Evolutionary conservation across 2,797 vertebrate genomes (phyloP).

Genomic region (Urophycis tenuis): DNA sequence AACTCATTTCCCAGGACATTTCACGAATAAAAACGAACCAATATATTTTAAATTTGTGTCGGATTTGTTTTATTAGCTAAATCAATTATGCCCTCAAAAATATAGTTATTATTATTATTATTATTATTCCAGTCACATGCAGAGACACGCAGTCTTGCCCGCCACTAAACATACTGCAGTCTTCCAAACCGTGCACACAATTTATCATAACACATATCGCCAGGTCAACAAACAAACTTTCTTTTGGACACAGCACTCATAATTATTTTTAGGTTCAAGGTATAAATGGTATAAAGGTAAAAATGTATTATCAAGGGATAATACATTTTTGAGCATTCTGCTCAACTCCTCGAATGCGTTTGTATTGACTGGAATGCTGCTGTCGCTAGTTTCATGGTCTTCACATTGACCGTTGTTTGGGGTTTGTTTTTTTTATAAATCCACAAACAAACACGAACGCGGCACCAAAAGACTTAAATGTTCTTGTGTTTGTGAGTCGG

Average conservation of each 20-base stretch:
- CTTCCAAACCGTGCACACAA: background rate
- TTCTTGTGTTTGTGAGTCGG: no score
- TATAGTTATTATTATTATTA: background rate
- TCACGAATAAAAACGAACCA: background rate
- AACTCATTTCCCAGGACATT: background rate
- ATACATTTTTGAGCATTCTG: background rate
- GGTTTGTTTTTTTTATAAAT: background rate
- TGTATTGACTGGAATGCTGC: background rate
- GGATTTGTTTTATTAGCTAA: no score
- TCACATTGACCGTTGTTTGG: background rate
- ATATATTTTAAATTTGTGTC: background rate
- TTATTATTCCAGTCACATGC: background rate
- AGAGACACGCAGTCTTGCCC: background rate
- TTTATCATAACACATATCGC: background rate
- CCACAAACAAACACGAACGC: background rate
- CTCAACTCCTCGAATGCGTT: background rate
- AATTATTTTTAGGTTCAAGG: background rate
- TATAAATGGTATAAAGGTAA: no score
- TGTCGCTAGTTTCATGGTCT: background rate
- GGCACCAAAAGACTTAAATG: background rate
- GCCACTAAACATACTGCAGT: background rate
- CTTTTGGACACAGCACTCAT: background rate
- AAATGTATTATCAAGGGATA: no score
- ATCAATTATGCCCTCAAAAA: background rate
- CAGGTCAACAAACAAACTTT: background rate